Conservation (phyloP, 2,888 invertebrate genomes). For the Allophyes oxyacanthae region DNA sequence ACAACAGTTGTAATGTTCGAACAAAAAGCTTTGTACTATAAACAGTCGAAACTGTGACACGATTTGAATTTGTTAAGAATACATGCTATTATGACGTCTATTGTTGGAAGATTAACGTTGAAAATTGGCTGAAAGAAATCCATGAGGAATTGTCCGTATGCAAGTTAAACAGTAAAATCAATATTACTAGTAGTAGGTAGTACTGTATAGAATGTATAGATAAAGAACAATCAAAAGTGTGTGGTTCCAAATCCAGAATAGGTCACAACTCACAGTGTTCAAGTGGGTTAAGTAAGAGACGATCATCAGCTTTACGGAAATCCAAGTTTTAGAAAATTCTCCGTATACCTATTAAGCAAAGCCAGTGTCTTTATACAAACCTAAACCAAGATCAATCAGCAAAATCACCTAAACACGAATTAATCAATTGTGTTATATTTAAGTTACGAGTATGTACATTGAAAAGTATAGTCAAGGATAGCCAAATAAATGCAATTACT, state of each 20-base stretch:
- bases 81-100: slow-evolving; percentile 16
- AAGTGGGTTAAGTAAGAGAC: not conserved
- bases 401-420: no score
- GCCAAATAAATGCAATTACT: not conserved
- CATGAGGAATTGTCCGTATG: slow-evolving; percentile 14
- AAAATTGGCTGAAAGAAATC: slow-evolving; percentile 9
- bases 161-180: slow-evolving; percentile 19
- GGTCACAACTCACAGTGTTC: slow-evolving; percentile 1
- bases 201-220: no score
- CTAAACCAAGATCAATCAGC: no score
- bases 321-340: no score
- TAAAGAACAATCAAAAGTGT: slow-evolving; percentile 10
- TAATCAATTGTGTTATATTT: no score
- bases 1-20: slow-evolving; percentile 31
- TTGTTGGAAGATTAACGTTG: slow-evolving; percentile 2
- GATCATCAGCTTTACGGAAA: no score
- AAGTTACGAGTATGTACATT: no score
- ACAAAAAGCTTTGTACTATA: slow-evolving; percentile 38
- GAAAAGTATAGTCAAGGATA: no score
- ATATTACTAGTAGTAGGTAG: no score
- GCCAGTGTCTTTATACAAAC: no score
- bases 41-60: slow-evolving; percentile 43
- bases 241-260: not conserved
- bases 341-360: no score
- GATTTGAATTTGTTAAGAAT: slow-evolving; percentile 12